Percentiles rank a stretch among this genome's conserved stretches.
Evolutionary conservation across 2,797 vertebrate species (phyloP).

Genomic region (Poeciliopsis gracilis): DNA sequence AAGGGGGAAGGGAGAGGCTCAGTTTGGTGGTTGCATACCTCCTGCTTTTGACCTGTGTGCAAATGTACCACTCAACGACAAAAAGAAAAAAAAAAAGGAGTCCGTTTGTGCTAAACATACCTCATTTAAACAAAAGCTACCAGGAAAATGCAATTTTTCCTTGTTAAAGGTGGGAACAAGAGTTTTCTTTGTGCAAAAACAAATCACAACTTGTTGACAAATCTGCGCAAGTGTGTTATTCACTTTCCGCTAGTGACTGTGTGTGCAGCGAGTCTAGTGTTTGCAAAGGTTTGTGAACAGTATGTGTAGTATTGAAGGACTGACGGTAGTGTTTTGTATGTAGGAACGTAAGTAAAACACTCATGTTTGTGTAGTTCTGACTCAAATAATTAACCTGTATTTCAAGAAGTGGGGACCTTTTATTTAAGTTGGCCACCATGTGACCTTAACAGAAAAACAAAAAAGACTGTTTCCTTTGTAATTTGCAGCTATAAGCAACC

Average conservation of each 20-base stretch:
- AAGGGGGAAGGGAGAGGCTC: conserved; percentile 49
- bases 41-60: conserved; percentile 6
- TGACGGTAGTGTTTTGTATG: conserved; percentile 31
- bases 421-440: neutral
- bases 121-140: neutral
- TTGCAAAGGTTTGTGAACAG: conserved; percentile 18
- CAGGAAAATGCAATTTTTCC: rapidly evolving
- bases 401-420: neutral
- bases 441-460: neutral
- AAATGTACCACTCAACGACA: neutral
- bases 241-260: conserved; percentile 23
- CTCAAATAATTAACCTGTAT: neutral
- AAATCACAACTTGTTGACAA: conserved; percentile 28
- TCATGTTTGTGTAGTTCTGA: neutral
- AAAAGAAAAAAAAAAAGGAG: neutral
- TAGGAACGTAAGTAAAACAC: neutral
- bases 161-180: conserved; percentile 18
- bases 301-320: conserved; percentile 25
- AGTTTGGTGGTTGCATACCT: conserved; percentile 28
- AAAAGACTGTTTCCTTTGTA: neutral
- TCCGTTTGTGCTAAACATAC: neutral
- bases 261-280: conserved; percentile 44
- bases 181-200: conserved; percentile 51
- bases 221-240: conserved; percentile 41
- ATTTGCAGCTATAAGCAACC: neutral